Base-by-base conservation (phyloP, 2,113 vertebrate genomes). In the Phaetusa simplex region DNA sequence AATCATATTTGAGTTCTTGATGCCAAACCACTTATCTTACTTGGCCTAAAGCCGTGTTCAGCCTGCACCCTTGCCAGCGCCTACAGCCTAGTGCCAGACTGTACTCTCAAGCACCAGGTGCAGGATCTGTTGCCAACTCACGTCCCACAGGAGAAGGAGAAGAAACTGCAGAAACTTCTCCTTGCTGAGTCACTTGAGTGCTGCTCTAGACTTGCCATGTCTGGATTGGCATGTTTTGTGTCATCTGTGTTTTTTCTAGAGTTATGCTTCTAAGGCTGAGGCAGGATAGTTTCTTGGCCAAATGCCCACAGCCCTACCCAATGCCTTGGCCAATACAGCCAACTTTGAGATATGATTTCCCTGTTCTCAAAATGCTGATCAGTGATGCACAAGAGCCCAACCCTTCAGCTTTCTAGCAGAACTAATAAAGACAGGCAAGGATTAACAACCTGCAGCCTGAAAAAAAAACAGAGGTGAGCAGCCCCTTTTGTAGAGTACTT, bases 291-390 rank as follows among this genome's bases (percentile, higher is more conserved):
- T 66, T 76, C 30, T 40, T 61, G 14, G 45, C 62, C 14, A 6
- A 13, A 47, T 6, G 14, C 53, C 53, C 21, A 24, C 64, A 17
- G 19, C 8, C 8, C 23, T 49, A n/a, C 17, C 17, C 2, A 1
- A 23, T 32, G 30, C 12, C 56, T 50, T 21, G 38, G 55, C 20
- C n/a, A 38, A 5, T 11, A 56, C 21, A 67, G 40, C 29, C 58
- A 52, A 17, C 16, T 72, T 77, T 17, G 34, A 71, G 55, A 16
- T 61, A 19, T 0, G 0, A 23, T 61, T 52, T 32, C 23, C 14
- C 22, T 47, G 47, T 55, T 83, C 40, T 36, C 42, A 50, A 15
- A 66, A 24, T 14, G 36, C 8, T 7, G 26, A 42, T 22, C 24
- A 19, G 45, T 5, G 32, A n/a, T 45, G 42, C 36, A 26, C 14